Evolutionary conservation across 2,113 vertebrate genomes (phyloP).

Genomic region (Ptychochromis oligacanthus): DNA sequence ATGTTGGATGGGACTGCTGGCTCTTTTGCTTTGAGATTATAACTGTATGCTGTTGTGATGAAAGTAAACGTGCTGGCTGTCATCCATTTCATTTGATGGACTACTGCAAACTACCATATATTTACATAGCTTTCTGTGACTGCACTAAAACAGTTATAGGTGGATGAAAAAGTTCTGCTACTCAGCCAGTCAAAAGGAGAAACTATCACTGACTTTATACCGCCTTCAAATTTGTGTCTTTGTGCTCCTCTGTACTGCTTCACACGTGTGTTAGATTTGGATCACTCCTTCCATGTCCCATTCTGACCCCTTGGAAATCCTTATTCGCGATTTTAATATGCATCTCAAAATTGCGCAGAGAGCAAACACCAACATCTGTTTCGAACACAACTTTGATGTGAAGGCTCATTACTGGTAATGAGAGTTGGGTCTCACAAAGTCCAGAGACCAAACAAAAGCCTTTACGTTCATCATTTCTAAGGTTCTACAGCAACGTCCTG

Average conservation of each 20-base stretch:
- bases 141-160: background rate
- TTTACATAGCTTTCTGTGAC: background rate
- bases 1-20: background rate
- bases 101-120: background rate
- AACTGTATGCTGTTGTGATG: background rate
- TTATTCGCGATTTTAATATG: background rate
- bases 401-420: background rate
- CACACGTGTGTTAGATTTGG: background rate
- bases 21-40: background rate
- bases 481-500: background rate
- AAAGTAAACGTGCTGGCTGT: accelerated
- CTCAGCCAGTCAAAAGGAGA: background rate
- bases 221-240: background rate
- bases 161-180: background rate
- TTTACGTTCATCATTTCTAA: background rate
- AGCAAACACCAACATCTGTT: too few relatives aligned
- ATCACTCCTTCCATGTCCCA: accelerated
- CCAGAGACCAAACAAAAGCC: background rate
- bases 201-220: background rate
- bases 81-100: background rate
- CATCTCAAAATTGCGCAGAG: background rate
- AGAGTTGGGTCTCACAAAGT: background rate
- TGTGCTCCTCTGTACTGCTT: background rate
- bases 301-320: background rate
- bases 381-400: background rate